Evolutionary conservation across 2,113 vertebrate species (phyloP).

Genomic region (Climacteris rufus): DNA sequence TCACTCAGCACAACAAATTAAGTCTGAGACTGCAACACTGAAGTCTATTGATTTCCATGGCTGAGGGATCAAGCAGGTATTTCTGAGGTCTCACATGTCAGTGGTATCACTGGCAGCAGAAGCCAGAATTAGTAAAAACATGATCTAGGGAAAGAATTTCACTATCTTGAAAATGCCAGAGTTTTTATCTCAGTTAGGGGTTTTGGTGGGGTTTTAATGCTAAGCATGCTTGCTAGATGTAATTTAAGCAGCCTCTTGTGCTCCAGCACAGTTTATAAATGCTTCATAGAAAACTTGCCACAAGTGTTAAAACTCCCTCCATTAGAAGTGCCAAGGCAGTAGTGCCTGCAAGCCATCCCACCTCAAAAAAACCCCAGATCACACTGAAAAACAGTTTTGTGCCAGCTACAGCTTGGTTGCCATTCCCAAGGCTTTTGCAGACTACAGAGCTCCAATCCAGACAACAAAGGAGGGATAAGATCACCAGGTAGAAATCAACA

Average conservation of each 20-base stretch:
- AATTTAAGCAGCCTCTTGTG: not conserved
- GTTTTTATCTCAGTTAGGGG: not conserved
- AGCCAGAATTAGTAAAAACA: not conserved
- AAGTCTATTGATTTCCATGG: constrained; percentile 21
- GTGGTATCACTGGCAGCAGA: not conserved
- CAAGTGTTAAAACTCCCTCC: not conserved
- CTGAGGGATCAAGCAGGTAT: not conserved
- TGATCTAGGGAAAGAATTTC: not conserved
- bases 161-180: not conserved
- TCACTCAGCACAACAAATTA: constrained; percentile 37
- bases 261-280: not conserved
- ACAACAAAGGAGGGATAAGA: not conserved
- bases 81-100: constrained; percentile 31
- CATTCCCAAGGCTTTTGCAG: not conserved
- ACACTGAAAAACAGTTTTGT: not conserved
- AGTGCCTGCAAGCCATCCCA: not conserved
- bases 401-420: not conserved
- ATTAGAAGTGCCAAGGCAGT: not conserved
- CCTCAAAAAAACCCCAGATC: not conserved
- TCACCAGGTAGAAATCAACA: not conserved
- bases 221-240: not conserved
- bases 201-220: not conserved
- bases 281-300: not conserved
- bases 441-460: not conserved
- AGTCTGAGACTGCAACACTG: not conserved